Conservation (phyloP, 2,888 invertebrate genomes). For the Actias luna region DNA sequence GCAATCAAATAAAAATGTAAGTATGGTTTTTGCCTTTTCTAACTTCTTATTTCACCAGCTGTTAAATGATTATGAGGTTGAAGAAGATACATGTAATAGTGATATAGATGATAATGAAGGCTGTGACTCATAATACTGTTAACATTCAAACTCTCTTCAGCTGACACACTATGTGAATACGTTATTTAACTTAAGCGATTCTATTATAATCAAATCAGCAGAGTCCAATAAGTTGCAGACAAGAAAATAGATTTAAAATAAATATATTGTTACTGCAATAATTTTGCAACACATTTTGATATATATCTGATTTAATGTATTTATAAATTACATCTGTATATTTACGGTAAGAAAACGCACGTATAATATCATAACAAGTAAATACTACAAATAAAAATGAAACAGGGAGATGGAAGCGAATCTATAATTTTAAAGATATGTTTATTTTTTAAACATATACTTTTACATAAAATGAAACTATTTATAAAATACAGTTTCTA, state of each 20-base stretch:
- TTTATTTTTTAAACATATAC: too few species aligned
- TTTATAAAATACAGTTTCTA: not conserved
- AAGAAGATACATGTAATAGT: too few species aligned
- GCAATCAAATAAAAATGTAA: conserved; percentile 72
- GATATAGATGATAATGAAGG: too few species aligned
- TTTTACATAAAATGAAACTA: not conserved
- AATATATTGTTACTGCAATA: not conserved
- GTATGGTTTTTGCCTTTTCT: conserved; percentile 36
- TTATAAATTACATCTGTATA: not conserved
- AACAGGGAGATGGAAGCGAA: too few species aligned
- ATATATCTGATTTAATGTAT: too few species aligned
- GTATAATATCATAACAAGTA: not conserved
- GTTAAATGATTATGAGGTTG: not conserved
- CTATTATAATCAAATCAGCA: not conserved
- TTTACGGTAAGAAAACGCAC: not conserved
- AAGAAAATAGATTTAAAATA: not conserved
- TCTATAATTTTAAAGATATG: too few species aligned
- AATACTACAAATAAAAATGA: too few species aligned
- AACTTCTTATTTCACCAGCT: not conserved
- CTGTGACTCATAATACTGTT: too few species aligned
- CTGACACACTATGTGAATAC: not conserved
- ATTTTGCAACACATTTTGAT: too few species aligned
- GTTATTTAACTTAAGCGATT: too few species aligned
- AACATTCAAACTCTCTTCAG: not conserved
- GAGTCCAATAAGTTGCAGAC: not conserved